phyloP scores from a whole-genome alignment of 2,888 invertebrate species.

The Lordiphosa andalusiaca region DNA sequence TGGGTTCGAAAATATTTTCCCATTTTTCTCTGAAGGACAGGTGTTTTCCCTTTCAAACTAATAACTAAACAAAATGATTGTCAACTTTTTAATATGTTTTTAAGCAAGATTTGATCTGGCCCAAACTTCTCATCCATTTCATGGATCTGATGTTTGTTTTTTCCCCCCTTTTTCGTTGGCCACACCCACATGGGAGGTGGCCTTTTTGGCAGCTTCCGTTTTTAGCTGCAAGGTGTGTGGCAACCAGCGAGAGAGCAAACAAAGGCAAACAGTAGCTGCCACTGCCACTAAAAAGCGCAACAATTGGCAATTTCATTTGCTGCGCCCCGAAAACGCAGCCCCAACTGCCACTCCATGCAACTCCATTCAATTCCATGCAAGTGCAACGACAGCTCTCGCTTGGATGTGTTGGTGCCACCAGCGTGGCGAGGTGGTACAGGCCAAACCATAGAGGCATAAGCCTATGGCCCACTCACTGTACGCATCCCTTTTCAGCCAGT shows the following conservation, averaged over 20 bases:
- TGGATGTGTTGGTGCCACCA: constrained; percentile 13
- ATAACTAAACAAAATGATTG: constrained; percentile 17
- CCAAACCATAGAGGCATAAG: no score
- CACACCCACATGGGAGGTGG: constrained; percentile 58
- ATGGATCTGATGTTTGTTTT: neutral
- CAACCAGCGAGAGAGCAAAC: constrained; percentile 24
- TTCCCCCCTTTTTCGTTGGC: constrained; percentile 53
- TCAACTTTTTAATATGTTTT: no score
- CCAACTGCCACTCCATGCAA: constrained; percentile 5
- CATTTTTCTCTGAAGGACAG: constrained; percentile 2
- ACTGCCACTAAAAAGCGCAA: constrained; percentile 56
- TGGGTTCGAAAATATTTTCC: neutral
- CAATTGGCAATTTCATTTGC: constrained; percentile 70
- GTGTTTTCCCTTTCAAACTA: constrained; percentile 26
- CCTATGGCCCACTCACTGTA: no score
- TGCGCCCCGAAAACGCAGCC: constrained; percentile 57
- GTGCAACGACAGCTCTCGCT: constrained; percentile 13
- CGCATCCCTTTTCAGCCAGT: neutral
- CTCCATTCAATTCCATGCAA: constrained; percentile 4
- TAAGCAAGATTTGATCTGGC: constrained; percentile 62
- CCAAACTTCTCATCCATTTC: constrained; percentile 58
- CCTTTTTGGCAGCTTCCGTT: constrained; percentile 49
- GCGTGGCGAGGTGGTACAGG: neutral
- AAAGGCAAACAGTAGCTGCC: constrained; percentile 56
- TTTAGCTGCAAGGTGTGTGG: constrained; percentile 63